These are phyloP conservation scores for Lutjanus erythropterus DNA, from an alignment of 2,113 vertebrate genomes.

Conservation along the genomic window DNA sequence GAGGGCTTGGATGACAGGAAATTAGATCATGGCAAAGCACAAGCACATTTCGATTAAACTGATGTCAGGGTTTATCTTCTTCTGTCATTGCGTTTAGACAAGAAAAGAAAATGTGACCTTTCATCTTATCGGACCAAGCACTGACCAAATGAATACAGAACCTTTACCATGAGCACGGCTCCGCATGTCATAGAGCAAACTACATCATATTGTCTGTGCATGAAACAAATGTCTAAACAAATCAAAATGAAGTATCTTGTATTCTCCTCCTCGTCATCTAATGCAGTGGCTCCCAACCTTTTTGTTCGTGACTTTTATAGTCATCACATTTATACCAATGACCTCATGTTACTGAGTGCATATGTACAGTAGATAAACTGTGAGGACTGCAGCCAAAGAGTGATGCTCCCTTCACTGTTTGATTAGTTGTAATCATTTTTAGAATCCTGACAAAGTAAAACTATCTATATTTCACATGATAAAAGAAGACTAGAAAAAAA, in stretches of 20 bases:
- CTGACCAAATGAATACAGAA: constrained; percentile 19
- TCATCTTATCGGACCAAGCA: constrained; percentile 13
- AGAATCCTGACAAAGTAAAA: neutral
- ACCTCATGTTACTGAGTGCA: neutral
- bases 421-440: neutral
- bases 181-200: neutral
- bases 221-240: neutral
- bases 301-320: neutral
- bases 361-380: neutral
- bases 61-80: constrained; percentile 70
- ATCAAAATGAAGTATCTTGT: neutral
- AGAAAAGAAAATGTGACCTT: constrained; percentile 41
- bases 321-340: neutral
- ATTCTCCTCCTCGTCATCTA: neutral
- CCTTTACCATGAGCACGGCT: constrained; percentile 22
- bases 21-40: constrained; percentile 69
- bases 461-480: no score
- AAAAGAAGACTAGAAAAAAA: no score
- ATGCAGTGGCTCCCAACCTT: neutral
- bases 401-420: no score
- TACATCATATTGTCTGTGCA: neutral
- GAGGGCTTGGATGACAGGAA: constrained; percentile 55
- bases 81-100: constrained; percentile 36
- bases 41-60: constrained; percentile 67
- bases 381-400: neutral